These are phyloP conservation scores for Coleophora flavipennella DNA, from an alignment of 2,888 invertebrate genomes.

Conservation along the genomic window DNA sequence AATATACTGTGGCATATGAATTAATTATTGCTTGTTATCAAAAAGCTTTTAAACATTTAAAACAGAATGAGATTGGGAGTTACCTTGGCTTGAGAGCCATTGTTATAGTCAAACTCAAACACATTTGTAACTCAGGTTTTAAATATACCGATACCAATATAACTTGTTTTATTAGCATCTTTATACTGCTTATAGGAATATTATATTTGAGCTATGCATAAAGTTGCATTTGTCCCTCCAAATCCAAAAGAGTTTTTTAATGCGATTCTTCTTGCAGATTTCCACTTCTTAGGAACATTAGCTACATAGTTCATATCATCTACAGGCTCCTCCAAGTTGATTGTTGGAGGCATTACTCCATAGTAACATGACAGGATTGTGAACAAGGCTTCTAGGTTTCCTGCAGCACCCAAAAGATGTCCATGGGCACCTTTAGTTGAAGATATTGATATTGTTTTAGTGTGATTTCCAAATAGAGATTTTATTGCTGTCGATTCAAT, in stretches of 20 bases:
- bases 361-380: slow-evolving; percentile 85
- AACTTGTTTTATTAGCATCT: slow-evolving; percentile 22
- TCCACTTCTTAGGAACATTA: slow-evolving; percentile 74
- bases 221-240: slow-evolving; percentile 96
- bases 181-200: not conserved
- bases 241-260: slow-evolving; percentile 99
- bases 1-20: slow-evolving; percentile 55
- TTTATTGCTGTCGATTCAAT: slow-evolving; percentile 87
- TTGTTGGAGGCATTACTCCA: slow-evolving; percentile 86
- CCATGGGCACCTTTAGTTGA: slow-evolving; percentile 98
- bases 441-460: slow-evolving; percentile 77
- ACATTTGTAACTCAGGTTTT: slow-evolving; percentile 69
- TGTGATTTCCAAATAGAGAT: slow-evolving; percentile 76
- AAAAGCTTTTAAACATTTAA: slow-evolving; percentile 45
- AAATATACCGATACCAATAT: slow-evolving; percentile 63
- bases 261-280: slow-evolving; percentile 75
- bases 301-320: slow-evolving; percentile 82
- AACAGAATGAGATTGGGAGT: slow-evolving; percentile 41
- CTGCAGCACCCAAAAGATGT: slow-evolving; percentile 97
- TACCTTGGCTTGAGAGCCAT: slow-evolving; percentile 51
- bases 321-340: slow-evolving; percentile 84
- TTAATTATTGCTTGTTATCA: slow-evolving; percentile 51
- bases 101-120: slow-evolving; percentile 49
- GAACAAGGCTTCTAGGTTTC: slow-evolving; percentile 92
- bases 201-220: slow-evolving; percentile 74